Percentiles rank a stretch among this genome's conserved stretches.
These are phyloP conservation scores for Myotis lucifugus DNA, from an alignment of 2,113 vertebrate genomes.

Conservation along the genomic window DNA sequence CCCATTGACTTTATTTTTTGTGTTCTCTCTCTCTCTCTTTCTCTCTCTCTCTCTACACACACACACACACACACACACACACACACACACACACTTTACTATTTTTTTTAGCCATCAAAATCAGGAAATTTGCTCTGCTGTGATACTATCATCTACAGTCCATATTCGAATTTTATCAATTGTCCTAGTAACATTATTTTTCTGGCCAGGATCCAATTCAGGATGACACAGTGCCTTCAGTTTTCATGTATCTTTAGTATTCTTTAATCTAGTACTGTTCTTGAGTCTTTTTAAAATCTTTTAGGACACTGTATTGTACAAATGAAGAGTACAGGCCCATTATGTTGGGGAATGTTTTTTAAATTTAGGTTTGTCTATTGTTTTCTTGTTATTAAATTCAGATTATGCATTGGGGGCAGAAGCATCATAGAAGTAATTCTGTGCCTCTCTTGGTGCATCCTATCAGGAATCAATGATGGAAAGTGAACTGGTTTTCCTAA, in stretches of 20 bases:
- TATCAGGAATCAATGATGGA: neutral
- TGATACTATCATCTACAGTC: neutral
- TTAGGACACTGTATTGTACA: neutral
- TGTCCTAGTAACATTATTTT: neutral
- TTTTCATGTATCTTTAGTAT: neutral
- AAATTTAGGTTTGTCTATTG: neutral
- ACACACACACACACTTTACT: neutral
- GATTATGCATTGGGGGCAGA: neutral
- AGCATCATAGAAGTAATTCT: neutral
- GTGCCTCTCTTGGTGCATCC: neutral
- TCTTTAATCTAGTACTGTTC: slow-evolving; percentile 43
- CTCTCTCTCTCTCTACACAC: too few species aligned
- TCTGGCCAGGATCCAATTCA: neutral
- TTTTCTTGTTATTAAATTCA: slow-evolving; percentile 13
- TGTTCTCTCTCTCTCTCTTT: neutral
- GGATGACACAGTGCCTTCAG: neutral
- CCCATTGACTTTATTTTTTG: neutral
- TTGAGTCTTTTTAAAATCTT: neutral
- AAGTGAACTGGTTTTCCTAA: neutral
- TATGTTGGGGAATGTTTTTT: neutral
- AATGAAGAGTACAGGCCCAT: neutral
- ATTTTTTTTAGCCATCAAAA: slow-evolving; percentile 37
- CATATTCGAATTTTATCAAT: neutral
- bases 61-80: neutral
- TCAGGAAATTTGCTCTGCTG: neutral